phyloP scores from a whole-genome alignment of 2,113 vertebrate species.

The Dendrocopos noguchii region DNA sequence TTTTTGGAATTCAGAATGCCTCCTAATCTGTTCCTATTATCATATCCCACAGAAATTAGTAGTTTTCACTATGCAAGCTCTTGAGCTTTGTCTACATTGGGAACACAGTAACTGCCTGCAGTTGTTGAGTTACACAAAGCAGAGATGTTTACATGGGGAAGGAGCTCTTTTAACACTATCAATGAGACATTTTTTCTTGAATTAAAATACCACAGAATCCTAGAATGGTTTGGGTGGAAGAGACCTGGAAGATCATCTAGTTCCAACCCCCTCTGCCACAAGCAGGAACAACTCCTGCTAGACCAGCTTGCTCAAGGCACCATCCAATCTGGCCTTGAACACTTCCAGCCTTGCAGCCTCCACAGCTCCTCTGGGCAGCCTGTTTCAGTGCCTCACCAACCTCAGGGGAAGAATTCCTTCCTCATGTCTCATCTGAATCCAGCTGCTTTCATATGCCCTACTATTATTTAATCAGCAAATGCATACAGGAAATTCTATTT shows the following conservation, averaged over 20 bases:
- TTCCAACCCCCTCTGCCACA: too few species aligned
- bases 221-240: too few species aligned
- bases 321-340: too few species aligned
- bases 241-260: too few species aligned
- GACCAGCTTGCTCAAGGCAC: too few species aligned
- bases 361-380: too few species aligned
- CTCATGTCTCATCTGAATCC: too few species aligned
- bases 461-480: not conserved
- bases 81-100: not conserved
- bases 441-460: not conserved
- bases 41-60: not conserved
- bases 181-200: not conserved
- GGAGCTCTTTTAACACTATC: not conserved
- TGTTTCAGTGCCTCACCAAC: too few species aligned
- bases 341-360: too few species aligned
- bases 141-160: fast-evolving
- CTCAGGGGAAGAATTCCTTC: too few species aligned
- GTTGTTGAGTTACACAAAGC: not conserved
- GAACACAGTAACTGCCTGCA: not conserved
- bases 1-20: not conserved
- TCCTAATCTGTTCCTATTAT: not conserved
- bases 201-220: not conserved
- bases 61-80: not conserved
- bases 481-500: not conserved
- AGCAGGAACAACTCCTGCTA: too few species aligned